Evolutionary conservation across 2,888 invertebrate species (phyloP).

Genomic region (Nemotelus nigrinus): DNA sequence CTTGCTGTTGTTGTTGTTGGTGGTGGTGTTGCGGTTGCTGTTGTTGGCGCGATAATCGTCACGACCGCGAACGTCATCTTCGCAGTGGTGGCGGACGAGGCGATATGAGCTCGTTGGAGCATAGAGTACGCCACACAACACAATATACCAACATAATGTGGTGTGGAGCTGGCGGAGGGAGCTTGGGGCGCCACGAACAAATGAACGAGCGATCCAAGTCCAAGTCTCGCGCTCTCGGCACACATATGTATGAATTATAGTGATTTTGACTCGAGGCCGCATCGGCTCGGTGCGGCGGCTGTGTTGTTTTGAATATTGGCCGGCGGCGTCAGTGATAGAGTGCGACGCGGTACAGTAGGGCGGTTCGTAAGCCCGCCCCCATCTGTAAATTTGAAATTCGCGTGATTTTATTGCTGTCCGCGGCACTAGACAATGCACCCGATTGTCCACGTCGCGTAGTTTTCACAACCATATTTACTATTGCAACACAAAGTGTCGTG

Average conservation of each 20-base stretch:
- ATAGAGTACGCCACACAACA: too few relatives aligned
- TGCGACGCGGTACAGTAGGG: not conserved
- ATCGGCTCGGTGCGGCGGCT: not conserved
- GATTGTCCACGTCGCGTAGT: not conserved
- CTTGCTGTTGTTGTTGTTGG: not conserved
- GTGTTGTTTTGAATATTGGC: not conserved
- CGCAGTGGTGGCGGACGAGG: too few relatives aligned
- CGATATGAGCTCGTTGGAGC: too few relatives aligned
- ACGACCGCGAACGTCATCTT: not conserved
- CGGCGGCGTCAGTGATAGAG: slow-evolving; percentile 13
- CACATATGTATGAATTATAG: too few relatives aligned
- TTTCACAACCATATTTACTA: not conserved
- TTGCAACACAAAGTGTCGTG: too few relatives aligned
- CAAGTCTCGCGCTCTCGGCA: too few relatives aligned
- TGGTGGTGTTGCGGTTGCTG: not conserved
- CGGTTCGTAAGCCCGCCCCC: slow-evolving; percentile 14
- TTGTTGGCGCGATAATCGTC: not conserved
- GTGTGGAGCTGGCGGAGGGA: too few relatives aligned
- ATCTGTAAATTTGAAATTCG: slow-evolving; percentile 6
- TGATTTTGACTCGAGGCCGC: not conserved
- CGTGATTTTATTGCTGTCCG: slow-evolving; percentile 28
- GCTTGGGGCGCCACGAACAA: too few relatives aligned
- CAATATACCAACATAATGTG: too few relatives aligned
- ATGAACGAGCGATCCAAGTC: too few relatives aligned
- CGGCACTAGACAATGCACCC: not conserved